Evolutionary conservation across 1,140 invertebrate genomes (phyloP), one percentile per base, ranked within the genome.

Genomic region (Temnothorax longispinosus): DNA sequence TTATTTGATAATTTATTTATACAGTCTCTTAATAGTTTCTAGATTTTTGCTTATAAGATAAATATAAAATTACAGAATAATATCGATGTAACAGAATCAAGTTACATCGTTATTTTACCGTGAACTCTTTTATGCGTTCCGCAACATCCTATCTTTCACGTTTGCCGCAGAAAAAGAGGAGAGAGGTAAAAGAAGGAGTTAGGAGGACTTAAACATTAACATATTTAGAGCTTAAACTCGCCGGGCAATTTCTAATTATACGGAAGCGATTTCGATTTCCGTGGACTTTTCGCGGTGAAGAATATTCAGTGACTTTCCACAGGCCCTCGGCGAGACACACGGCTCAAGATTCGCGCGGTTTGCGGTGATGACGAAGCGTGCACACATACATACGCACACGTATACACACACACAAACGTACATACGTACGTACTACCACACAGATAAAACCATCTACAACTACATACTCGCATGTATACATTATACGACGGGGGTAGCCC

Each of bases 401-500:
- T 8, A 6, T 21, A 32, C 15, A 3, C 38, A 0, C 3, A 1
- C 10, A 4, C 50, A 69, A n/a, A 21, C 38, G 10, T 11, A 3
- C 60, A 27, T 50, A 11, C 78, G 18, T 13, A 58, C 54, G 58
- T 7, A 11, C n/a, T 13, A 4, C 0, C 3, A 13, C n/a, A 47
- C 2, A 58, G 44, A 11, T n/a, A 50, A 58, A 13, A 38, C 60
- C 18, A 11, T 21, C 60, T 38, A 67, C 56, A 27, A 71, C 50
- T 35, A 76, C 64, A 84, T 50, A 78, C 67, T 74, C 41, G 21
- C 77, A 44, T 81, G 77, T 86, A 80, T 56, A 86, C 65, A 87
- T 88, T 90, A 90, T 90, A 90, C 60, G 82, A 27, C 58, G 52
- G 87, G 88, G 77, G 75, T 86, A 76, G 71, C 89, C 89, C 89